phyloP scores from a whole-genome alignment of 2,797 vertebrate genomes.

The Ceryle rudis region DNA sequence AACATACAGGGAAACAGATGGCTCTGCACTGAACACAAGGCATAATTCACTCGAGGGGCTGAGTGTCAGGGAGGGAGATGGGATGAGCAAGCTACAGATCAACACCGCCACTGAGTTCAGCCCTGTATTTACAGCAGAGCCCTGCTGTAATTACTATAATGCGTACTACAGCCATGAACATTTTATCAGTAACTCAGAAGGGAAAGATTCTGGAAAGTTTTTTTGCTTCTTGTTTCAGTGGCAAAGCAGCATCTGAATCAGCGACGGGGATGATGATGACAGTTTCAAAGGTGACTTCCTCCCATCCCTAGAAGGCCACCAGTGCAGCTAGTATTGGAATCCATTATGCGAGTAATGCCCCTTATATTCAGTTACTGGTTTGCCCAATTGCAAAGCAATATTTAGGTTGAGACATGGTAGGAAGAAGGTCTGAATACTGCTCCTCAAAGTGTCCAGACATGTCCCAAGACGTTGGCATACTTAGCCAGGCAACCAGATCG shows the following conservation, averaged over 20 bases:
- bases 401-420: background rate
- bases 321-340: background rate
- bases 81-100: background rate
- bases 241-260: background rate
- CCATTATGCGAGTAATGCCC: rapidly evolving
- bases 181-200: background rate
- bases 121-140: background rate
- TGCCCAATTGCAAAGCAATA: background rate
- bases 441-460: background rate
- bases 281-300: background rate
- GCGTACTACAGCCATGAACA: rapidly evolving
- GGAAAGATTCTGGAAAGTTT: background rate
- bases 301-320: rapidly evolving
- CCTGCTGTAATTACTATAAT: background rate
- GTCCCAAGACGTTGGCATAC: background rate
- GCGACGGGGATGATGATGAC: background rate
- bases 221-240: background rate
- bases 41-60: slow-evolving; percentile 15
- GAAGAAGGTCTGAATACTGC: background rate
- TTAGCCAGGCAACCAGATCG: background rate
- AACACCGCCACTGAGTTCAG: background rate
- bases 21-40: slow-evolving; percentile 5
- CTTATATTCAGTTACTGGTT: background rate
- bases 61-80: background rate
- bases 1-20: slow-evolving; percentile 33